These are phyloP conservation scores for Ascidia mentula DNA, from an alignment of 23 tunicate genomes.

Conservation along the genomic window DNA sequence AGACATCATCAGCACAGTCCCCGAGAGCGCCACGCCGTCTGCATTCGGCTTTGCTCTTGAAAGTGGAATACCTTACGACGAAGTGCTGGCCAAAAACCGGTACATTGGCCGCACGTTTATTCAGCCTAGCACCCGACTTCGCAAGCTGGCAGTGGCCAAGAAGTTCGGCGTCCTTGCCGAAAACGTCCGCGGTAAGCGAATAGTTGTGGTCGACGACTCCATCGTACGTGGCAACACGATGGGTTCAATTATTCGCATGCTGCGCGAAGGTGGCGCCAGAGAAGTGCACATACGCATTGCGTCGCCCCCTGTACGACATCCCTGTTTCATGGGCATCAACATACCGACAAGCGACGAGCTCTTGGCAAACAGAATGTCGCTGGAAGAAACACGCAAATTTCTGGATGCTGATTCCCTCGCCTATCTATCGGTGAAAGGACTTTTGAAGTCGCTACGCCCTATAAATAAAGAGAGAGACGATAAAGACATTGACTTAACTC, in stretches of 20 bases:
- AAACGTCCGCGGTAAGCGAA: conserved; percentile 63
- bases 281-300: conserved; percentile 87
- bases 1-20: conserved; percentile 81
- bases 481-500: not conserved
- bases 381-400: conserved; percentile 50
- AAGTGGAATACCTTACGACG: conserved; percentile 59
- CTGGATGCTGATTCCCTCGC: conserved; percentile 67
- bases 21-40: conserved; percentile 93
- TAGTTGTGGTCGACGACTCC: conserved; percentile 85
- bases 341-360: conserved; percentile 75
- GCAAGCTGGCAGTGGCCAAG: conserved; percentile 76
- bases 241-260: conserved; percentile 59
- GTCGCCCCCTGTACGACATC: conserved; percentile 70
- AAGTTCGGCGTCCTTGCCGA: conserved; percentile 79
- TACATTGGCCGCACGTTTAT: conserved; percentile 89
- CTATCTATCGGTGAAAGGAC: conserved; percentile 63
- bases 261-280: conserved; percentile 61
- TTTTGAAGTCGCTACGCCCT: conserved; percentile 42
- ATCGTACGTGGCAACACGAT: conserved; percentile 88
- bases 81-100: conserved; percentile 79
- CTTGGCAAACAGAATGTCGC: conserved; percentile 50
- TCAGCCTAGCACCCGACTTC: conserved; percentile 65
- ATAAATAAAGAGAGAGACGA: not conserved
- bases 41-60: conserved; percentile 61
- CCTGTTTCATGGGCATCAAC: conserved; percentile 91